phyloP scores from a whole-genome alignment of 2,797 vertebrate genomes.

The Falco rusticolus region DNA sequence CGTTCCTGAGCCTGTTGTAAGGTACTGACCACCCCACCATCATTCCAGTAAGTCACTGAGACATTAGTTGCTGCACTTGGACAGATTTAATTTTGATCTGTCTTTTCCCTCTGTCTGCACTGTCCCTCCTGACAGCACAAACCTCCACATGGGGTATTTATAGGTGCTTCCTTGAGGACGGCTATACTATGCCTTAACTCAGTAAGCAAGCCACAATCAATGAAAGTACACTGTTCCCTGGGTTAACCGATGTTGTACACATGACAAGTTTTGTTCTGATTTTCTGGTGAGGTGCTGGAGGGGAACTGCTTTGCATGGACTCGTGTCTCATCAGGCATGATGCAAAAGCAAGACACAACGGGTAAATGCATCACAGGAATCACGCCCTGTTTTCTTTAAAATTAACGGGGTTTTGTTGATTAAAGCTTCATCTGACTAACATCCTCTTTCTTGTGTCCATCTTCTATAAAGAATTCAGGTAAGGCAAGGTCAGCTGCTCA shows the following conservation, averaged over 20 bases:
- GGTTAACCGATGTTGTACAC: neutral
- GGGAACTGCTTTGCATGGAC: neutral
- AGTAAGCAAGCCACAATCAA: neutral
- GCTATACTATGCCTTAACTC: neutral
- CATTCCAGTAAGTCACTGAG: neutral
- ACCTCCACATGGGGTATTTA: neutral
- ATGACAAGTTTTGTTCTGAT: neutral
- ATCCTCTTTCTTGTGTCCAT: neutral
- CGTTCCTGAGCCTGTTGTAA: neutral
- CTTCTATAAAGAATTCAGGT: neutral
- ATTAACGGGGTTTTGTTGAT: neutral
- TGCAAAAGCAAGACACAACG: neutral
- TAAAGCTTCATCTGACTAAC: neutral
- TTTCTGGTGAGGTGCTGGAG: neutral
- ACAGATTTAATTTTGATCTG: neutral
- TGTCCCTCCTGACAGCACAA: neutral
- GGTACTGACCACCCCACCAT: neutral
- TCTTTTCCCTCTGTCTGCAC: neutral
- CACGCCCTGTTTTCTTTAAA: neutral
- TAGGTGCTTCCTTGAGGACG: neutral
- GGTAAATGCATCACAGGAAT: neutral
- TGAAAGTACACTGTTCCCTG: slow-evolving; percentile 9
- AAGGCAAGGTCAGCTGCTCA: neutral
- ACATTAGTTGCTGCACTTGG: neutral
- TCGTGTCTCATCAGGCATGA: neutral